These are phyloP conservation scores for rabbit (Oryctolagus cuniculus) DNA, from an alignment of 2,113 vertebrate genomes.

Conservation along the genomic window DNA sequence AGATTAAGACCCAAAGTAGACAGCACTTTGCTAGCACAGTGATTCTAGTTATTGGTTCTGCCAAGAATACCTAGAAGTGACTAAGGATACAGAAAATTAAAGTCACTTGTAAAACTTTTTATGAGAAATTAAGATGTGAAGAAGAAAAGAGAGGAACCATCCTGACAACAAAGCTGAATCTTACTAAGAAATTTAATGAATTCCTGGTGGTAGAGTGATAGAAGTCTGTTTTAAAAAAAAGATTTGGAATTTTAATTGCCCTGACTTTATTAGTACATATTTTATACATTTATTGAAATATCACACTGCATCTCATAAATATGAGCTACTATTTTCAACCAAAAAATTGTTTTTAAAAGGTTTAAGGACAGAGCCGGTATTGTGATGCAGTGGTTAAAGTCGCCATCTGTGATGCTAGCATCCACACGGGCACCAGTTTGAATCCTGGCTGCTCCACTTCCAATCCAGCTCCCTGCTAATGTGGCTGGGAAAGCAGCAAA, in stretches of 20 bases:
- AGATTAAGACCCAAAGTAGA: not conserved
- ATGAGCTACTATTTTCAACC: too few species aligned
- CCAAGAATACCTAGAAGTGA: conserved; percentile 13
- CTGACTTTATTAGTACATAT: too few species aligned
- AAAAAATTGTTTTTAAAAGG: too few species aligned
- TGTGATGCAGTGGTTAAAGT: too few species aligned
- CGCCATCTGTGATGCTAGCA: too few species aligned
- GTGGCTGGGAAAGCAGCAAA: too few species aligned
- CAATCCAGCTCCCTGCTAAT: too few species aligned
- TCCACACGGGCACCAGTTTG: too few species aligned
- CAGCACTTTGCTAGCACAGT: not conserved
- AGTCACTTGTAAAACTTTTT: conserved; percentile 12
- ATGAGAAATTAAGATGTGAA: conserved; percentile 28
- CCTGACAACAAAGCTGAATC: not conserved
- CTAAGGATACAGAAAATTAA: not conserved
- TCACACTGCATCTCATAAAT: too few species aligned
- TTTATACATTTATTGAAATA: too few species aligned
- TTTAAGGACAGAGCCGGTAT: too few species aligned
- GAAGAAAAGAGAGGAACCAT: not conserved
- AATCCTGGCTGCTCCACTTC: too few species aligned
- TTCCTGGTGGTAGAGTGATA: not conserved
- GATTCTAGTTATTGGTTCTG: conserved; percentile 16
- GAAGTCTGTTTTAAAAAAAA: not conserved
- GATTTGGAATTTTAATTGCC: not conserved
- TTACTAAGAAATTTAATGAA: not conserved